These are phyloP conservation scores for Sycophila sp. DNA, from an alignment of 1,140 invertebrate species.

Conservation along the genomic window DNA sequence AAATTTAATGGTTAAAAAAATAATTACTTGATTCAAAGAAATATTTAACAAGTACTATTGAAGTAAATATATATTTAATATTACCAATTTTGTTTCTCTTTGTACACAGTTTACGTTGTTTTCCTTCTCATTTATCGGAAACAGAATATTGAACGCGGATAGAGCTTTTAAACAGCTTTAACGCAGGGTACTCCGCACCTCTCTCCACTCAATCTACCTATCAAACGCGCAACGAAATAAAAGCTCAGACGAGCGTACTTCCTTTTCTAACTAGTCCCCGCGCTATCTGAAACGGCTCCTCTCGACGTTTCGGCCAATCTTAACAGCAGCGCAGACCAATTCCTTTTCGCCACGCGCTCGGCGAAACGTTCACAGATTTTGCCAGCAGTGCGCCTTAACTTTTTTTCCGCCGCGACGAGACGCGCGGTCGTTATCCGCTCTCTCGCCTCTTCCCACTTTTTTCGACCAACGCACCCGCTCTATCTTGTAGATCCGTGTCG, in stretches of 20 bases:
- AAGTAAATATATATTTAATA: too few relatives aligned
- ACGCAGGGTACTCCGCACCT: background rate
- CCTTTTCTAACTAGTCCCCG: slow-evolving; percentile 15
- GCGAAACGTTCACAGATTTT: slow-evolving; percentile 21
- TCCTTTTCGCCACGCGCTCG: slow-evolving; percentile 31
- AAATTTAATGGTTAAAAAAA: too few relatives aligned
- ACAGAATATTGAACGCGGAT: too few relatives aligned
- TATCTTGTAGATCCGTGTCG: slow-evolving; percentile 46
- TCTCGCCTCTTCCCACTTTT: slow-evolving; percentile 11
- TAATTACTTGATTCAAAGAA: too few relatives aligned
- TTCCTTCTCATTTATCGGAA: too few relatives aligned
- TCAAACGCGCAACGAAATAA: slow-evolving; percentile 18
- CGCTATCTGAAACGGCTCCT: slow-evolving; percentile 31
- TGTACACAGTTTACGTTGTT: too few relatives aligned
- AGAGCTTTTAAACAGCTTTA: too few relatives aligned
- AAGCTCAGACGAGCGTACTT: slow-evolving; percentile 4
- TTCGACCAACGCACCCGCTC: slow-evolving; percentile 22
- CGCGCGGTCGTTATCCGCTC: slow-evolving; percentile 44
- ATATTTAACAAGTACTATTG: too few relatives aligned
- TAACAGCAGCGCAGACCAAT: slow-evolving; percentile 30
- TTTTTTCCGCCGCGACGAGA: slow-evolving; percentile 1
- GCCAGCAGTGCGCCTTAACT: slow-evolving; percentile 11
- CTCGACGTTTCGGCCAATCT: slow-evolving; percentile 28
- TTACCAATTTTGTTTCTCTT: too few relatives aligned
- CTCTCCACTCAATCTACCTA: slow-evolving; percentile 14